Evolutionary conservation across 1,140 invertebrate species (phyloP).

Genomic region (Nylanderia fulva): DNA sequence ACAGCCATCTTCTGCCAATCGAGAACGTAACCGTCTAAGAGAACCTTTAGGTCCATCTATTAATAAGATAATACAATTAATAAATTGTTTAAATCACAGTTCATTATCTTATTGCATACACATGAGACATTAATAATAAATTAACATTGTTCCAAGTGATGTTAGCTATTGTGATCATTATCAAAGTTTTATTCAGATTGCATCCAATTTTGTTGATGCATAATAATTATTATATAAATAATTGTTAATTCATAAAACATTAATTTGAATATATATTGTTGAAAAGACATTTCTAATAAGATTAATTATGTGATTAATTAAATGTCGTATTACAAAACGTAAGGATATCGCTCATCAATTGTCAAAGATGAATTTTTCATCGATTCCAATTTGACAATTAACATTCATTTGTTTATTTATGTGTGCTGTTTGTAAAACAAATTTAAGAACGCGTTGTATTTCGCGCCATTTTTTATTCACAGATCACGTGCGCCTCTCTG

Average conservation of each 20-base stretch:
- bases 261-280: neutral
- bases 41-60: slow-evolving; percentile 89
- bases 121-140: neutral
- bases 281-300: neutral
- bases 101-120: neutral
- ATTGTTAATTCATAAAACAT: neutral
- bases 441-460: neutral
- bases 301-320: neutral
- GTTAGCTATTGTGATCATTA: neutral
- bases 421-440: neutral
- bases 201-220: neutral
- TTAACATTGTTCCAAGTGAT: neutral
- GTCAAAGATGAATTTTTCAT: neutral
- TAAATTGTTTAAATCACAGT: slow-evolving; percentile 18
- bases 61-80: slow-evolving; percentile 33
- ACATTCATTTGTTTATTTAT: neutral
- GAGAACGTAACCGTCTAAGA: slow-evolving; percentile 89
- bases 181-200: neutral
- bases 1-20: slow-evolving; percentile 92
- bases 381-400: neutral
- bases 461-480: neutral
- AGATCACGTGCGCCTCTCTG: neutral
- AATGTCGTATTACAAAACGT: neutral
- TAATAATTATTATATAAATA: neutral
- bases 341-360: neutral